Conservation (phyloP, 2,888 invertebrate genomes). For the Dynastes maya region DNA sequence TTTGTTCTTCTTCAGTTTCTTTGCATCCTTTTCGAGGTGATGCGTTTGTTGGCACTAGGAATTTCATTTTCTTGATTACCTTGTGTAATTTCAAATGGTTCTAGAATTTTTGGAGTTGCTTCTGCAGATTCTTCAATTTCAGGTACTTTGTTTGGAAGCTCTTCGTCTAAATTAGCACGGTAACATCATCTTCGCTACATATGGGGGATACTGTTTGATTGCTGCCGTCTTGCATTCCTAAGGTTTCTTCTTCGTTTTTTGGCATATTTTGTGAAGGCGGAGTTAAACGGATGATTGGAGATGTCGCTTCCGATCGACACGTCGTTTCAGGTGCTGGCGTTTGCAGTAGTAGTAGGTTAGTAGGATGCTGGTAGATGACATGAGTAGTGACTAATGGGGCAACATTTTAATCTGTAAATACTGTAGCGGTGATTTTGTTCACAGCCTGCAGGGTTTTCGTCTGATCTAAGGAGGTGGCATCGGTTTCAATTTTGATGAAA, state of each 20-base stretch:
- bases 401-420: constrained; percentile 71
- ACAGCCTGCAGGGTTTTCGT: constrained; percentile 69
- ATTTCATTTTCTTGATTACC: constrained; percentile 53
- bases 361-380: constrained; percentile 73
- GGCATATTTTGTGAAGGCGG: constrained; percentile 73
- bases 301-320: constrained; percentile 70
- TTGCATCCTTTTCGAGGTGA: constrained; percentile 16
- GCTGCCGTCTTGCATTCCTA: constrained; percentile 85
- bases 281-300: constrained; percentile 74
- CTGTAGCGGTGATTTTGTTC: constrained; percentile 67
- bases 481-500: constrained; percentile 83
- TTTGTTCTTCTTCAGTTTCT: constrained; percentile 36
- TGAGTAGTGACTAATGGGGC: constrained; percentile 74
- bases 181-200: constrained; percentile 78
- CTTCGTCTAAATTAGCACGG: constrained; percentile 36
- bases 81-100: constrained; percentile 11
- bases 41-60: constrained; percentile 50
- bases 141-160: constrained; percentile 53
- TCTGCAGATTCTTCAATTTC: constrained; percentile 52
- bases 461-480: constrained; percentile 68
- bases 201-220: constrained; percentile 87
- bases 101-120: constrained; percentile 35
- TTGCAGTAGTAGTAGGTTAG: constrained; percentile 67
- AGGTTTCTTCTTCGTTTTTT: constrained; percentile 70
- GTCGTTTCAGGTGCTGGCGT: constrained; percentile 63